phyloP scores from a whole-genome alignment of 35 echinoderm and acorn worm genomes.

The Acanthaster planci region DNA sequence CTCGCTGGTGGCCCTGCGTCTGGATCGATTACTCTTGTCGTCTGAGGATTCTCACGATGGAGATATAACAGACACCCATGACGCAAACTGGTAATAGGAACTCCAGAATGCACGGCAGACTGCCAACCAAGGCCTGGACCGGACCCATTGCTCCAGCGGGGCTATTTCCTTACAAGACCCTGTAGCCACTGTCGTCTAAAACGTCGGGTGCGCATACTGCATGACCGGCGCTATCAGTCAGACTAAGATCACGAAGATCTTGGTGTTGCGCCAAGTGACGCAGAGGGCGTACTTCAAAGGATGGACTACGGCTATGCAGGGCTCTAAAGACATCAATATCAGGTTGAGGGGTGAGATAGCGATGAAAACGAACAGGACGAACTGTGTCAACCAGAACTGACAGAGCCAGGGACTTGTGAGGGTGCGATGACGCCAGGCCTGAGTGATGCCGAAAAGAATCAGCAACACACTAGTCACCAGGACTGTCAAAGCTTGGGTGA shows the following conservation, averaged over 20 bases:
- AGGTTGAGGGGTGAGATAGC: slow-evolving; percentile 76
- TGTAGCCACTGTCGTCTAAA: not conserved
- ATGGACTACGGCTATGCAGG: slow-evolving; percentile 69
- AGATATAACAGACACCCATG: slow-evolving; percentile 65
- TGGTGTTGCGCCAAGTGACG: slow-evolving; percentile 49
- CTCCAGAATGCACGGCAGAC: slow-evolving; percentile 50
- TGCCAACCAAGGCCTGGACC: slow-evolving; percentile 40
- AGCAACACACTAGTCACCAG: slow-evolving; percentile 58
- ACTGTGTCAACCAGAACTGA: slow-evolving; percentile 80
- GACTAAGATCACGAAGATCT: slow-evolving; percentile 26
- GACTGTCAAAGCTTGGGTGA: slow-evolving; percentile 70
- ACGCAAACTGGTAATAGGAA: slow-evolving; percentile 64
- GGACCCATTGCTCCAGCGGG: slow-evolving; percentile 33
- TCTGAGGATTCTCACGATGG: slow-evolving; percentile 50
- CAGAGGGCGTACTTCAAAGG: slow-evolving; percentile 61
- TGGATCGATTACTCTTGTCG: slow-evolving; percentile 19
- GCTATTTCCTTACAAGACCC: slow-evolving; percentile 22
- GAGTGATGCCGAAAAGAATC: slow-evolving; percentile 51
- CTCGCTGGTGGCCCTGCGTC: not conserved
- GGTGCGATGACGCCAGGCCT: slow-evolving; percentile 9
- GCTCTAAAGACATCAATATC: slow-evolving; percentile 71
- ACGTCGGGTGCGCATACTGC: slow-evolving; percentile 52
- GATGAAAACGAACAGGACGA: slow-evolving; percentile 67
- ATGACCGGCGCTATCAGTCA: slow-evolving; percentile 60
- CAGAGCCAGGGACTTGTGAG: slow-evolving; percentile 56